These are phyloP conservation scores for Cantharis nigra DNA, from an alignment of 2,888 invertebrate genomes.

Conservation along the genomic window DNA sequence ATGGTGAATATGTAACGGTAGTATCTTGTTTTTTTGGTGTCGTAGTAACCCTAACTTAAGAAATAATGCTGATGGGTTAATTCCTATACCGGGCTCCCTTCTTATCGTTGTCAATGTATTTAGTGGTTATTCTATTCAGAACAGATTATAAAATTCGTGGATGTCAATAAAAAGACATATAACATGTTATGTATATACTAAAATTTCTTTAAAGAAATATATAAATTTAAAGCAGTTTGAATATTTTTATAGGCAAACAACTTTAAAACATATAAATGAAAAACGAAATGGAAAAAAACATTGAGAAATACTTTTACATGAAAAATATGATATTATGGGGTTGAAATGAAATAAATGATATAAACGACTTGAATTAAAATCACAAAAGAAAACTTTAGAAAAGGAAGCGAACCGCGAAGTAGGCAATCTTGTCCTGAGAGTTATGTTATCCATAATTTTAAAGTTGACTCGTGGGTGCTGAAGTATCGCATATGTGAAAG, in stretches of 20 bases:
- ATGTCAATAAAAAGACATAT: no score
- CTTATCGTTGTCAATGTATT: no score
- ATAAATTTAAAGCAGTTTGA: neutral
- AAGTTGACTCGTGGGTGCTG: constrained; percentile 32
- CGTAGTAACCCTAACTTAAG: no score
- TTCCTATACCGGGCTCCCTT: no score
- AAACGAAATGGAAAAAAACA: neutral
- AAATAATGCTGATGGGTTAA: no score
- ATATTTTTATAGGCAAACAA: neutral
- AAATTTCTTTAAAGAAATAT: neutral
- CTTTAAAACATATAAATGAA: neutral
- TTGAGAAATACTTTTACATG: constrained; percentile 8
- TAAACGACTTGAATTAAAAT: constrained; percentile 40
- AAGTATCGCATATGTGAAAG: constrained; percentile 44
- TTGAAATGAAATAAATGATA: constrained; percentile 19
- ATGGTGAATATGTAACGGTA: no score
- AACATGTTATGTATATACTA: no score
- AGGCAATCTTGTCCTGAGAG: constrained; percentile 44
- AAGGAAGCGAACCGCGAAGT: constrained; percentile 49
- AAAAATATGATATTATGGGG: constrained; percentile 19
- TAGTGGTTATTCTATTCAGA: no score
- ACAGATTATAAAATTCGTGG: no score
- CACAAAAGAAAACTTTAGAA: constrained; percentile 37
- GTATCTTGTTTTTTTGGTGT: no score
- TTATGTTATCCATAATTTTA: constrained; percentile 41